These are phyloP conservation scores for Actinostola sp. DNA, from an alignment of 92 coral and sea anemone genomes.

Conservation along the genomic window DNA sequence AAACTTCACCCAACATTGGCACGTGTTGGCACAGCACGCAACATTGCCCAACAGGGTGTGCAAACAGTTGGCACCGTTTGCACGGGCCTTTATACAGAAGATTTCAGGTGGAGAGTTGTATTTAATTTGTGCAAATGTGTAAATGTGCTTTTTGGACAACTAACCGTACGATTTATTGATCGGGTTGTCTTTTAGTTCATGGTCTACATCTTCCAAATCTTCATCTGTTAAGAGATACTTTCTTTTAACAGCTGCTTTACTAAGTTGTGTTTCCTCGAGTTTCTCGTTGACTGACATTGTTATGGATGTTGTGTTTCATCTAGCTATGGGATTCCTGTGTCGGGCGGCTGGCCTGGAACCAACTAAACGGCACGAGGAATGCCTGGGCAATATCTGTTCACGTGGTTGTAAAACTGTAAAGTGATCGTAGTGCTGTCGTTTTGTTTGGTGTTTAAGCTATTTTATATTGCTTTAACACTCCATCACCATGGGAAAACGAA, in stretches of 20 bases:
- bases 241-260: conserved; percentile 80
- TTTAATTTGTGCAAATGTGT: no score
- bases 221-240: conserved; percentile 72
- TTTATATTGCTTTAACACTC: background rate
- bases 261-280: conserved; percentile 34
- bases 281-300: background rate
- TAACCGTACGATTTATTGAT: conserved; percentile 73
- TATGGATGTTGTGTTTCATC: conserved; percentile 11
- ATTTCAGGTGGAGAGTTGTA: no score
- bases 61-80: no score
- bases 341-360: conserved; percentile 34
- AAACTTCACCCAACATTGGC: no score
- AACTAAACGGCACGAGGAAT: conserved; percentile 38
- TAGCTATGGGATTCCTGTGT: conserved; percentile 11
- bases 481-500: conserved; percentile 19
- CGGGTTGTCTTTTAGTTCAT: conserved; percentile 67
- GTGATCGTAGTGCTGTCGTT: background rate
- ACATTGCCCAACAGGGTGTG: no score
- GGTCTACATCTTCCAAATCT: conserved; percentile 66
- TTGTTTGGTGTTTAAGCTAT: background rate
- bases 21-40: no score
- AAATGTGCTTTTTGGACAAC: background rate
- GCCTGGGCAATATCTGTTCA: conserved; percentile 14
- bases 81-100: background rate
- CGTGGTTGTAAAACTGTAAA: conserved; percentile 28